Percentiles rank a stretch among this genome's conserved stretches.
Conservation (phyloP, 2,113 vertebrate genomes). For the Herpetotheres cachinnans region DNA sequence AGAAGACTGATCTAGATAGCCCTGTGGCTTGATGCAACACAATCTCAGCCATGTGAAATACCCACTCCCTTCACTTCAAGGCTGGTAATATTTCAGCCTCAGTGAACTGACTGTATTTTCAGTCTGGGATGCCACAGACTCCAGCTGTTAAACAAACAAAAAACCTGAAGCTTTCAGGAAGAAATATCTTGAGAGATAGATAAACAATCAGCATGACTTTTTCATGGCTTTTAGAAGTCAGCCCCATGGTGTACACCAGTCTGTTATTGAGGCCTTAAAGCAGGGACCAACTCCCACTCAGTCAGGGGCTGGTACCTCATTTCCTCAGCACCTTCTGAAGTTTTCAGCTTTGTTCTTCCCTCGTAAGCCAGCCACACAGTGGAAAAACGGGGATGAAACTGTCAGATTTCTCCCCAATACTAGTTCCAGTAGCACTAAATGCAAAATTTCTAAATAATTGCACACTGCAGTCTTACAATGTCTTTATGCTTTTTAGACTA, state of each 20-base stretch:
- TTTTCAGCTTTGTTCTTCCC: neutral
- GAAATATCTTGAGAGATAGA: neutral
- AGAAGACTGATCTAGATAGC: neutral
- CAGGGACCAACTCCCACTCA: neutral
- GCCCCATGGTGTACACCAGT: too few species aligned
- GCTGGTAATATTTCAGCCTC: neutral
- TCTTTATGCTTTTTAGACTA: neutral
- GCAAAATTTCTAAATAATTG: neutral
- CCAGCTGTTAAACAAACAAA: neutral
- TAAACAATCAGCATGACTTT: neutral
- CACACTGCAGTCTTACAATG: neutral
- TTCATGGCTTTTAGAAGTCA: neutral
- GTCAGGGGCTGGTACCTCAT: neutral
- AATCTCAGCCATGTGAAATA: neutral
- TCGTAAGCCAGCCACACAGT: neutral
- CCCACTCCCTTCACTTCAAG: neutral
- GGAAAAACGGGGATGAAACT: neutral
- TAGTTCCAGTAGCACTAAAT: neutral
- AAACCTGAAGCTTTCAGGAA: neutral
- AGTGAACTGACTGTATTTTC: neutral
- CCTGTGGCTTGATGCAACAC: neutral
- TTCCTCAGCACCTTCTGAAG: neutral
- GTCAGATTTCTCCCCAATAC: neutral
- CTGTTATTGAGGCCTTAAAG: fast-evolving
- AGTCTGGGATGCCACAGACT: neutral